These are phyloP conservation scores for Scolanthus callimorphus DNA, from an alignment of 92 coral and sea anemone species.

Conservation along the genomic window DNA sequence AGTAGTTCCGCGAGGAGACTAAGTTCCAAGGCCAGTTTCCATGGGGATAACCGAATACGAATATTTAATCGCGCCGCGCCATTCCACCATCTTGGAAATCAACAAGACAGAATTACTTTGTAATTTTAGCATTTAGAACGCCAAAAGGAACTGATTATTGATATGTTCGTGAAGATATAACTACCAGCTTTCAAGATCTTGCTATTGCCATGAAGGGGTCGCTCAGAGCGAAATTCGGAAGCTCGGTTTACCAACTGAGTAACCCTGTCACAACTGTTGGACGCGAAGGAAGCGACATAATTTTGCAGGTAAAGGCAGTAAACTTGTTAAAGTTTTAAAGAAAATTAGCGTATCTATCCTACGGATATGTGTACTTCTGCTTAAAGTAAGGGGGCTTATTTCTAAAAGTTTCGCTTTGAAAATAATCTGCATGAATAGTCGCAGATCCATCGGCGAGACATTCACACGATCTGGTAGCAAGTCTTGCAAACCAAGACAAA, in stretches of 20 bases:
- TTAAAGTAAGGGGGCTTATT: too few species aligned
- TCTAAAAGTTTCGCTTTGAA: too few species aligned
- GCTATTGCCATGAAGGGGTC: slow-evolving; percentile 54
- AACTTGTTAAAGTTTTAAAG: neutral
- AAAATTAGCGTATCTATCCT: too few species aligned
- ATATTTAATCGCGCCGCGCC: slow-evolving; percentile 16
- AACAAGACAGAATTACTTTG: neutral
- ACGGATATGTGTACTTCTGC: too few species aligned
- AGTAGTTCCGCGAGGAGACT: too few species aligned
- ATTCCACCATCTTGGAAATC: slow-evolving; percentile 26
- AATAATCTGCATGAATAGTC: too few species aligned
- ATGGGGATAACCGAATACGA: slow-evolving; percentile 37
- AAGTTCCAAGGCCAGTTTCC: too few species aligned
- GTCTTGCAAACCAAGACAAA: too few species aligned
- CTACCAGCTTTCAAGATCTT: neutral
- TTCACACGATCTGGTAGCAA: too few species aligned
- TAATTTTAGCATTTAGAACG: slow-evolving; percentile 24
- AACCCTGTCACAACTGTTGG: slow-evolving; percentile 57
- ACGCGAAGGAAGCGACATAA: slow-evolving; percentile 65
- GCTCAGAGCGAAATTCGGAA: slow-evolving; percentile 64
- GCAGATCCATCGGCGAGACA: too few species aligned
- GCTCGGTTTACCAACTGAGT: slow-evolving; percentile 45
- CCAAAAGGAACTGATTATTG: neutral
- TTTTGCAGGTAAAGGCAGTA: slow-evolving; percentile 39
- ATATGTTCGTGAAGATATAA: neutral